These are phyloP conservation scores for Solea senegalensis DNA, from an alignment of 2,113 vertebrate species.

Conservation along the genomic window DNA sequence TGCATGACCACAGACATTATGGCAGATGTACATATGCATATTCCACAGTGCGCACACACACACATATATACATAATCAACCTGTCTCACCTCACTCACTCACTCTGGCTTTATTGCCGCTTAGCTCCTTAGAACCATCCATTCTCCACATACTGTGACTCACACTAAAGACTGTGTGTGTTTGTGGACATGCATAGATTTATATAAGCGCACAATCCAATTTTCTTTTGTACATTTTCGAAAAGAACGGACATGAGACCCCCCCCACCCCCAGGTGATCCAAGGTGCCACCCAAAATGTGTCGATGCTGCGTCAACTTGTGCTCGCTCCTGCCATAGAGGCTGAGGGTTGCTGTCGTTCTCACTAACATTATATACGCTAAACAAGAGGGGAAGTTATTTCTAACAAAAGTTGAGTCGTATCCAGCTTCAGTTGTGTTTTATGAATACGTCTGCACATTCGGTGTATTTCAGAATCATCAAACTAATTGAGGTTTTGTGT, in stretches of 20 bases:
- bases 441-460: too few relatives aligned
- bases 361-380: too few relatives aligned
- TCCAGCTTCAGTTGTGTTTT: too few relatives aligned
- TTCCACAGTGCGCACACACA: conserved; percentile 15
- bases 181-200: background rate
- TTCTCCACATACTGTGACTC: conserved; percentile 43
- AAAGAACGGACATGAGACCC: conserved; percentile 1
- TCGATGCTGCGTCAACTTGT: conserved; percentile 24
- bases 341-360: background rate
- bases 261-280: conserved; percentile 17
- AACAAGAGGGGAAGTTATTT: too few relatives aligned
- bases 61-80: conserved; percentile 2
- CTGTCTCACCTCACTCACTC: conserved; percentile 21
- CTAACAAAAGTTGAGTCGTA: too few relatives aligned
- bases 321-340: conserved; percentile 8
- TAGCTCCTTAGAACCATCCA: conserved; percentile 33
- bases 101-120: conserved; percentile 38
- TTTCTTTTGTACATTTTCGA: background rate
- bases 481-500: background rate
- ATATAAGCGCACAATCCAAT: background rate
- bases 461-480: background rate
- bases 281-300: conserved; percentile 47
- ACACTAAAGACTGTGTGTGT: conserved; percentile 9
- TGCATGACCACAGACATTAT: conserved; percentile 45
- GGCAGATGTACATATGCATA: conserved; percentile 34